Evolutionary conservation across 2,888 invertebrate species (phyloP), one percentile per base, ranked within the genome.

Genomic region (Agrilus biguttatus): DNA sequence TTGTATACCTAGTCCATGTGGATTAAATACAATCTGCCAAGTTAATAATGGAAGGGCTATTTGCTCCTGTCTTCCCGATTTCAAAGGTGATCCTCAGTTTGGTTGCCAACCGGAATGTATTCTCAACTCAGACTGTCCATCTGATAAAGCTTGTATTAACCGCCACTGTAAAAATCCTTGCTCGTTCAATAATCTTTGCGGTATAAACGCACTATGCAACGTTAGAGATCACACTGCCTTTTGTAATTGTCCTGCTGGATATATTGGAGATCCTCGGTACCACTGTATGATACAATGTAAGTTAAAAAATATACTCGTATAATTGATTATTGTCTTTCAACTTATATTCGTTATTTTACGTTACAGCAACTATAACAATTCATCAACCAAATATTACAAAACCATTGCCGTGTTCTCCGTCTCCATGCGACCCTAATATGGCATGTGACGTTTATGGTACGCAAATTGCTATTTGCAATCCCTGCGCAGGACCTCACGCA

Each of bases 151-250:
- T 13, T 90, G 90, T 59, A 67, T 85, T 12, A 78, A 84, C 55
- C 73, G 77, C 53, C 78, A 80, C 56, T 87, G 88, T 57, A 64
- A 72, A 44, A 79, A 84, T 65, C 83, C 86, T 17, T 89, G 88
- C 58, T 60, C 69, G 5, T 66, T 75, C 33, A 75, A 75, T 37
- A 76, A 75, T 48, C 67, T 86, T 36, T 91, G 91, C 59, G 90
- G 90, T 41, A 69, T 83, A 10, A 80, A 85, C 59, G 87, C 90
- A 13, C 71, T 80, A 41, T 91, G 91, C 58, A 70, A 76, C 53
- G 85, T 86, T 35, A 73, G 78, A 32, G 81, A 87, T 57, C 90
- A 91, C 57, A 81, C 84, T 4, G 82, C 88, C n/a, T 77, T 80
- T 21, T 91, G 90, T 59, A 66, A 76, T 38, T 91, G 90, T 59